A percentile compares a stretch with the other conserved stretches of the same genome.
Evolutionary conservation across 2,888 invertebrate genomes (phyloP).

Genomic region (Polyommatus iphigenia): DNA sequence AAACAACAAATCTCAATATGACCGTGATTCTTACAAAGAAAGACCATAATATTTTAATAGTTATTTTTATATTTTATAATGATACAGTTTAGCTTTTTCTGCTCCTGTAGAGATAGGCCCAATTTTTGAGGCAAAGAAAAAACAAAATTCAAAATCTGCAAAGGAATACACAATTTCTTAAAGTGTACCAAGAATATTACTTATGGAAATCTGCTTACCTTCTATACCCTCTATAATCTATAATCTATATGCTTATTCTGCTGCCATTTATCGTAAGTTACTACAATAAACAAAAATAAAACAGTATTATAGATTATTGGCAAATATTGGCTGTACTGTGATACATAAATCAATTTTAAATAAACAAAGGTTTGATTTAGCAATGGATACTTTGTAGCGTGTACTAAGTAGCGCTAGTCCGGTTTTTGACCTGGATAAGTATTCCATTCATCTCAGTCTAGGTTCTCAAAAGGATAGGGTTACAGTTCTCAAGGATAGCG

Average conservation of each 20-base stretch:
- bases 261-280: too few species aligned
- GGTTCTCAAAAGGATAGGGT: slow-evolving; percentile 23
- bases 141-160: too few species aligned
- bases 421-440: slow-evolving; percentile 14
- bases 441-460: slow-evolving; percentile 14
- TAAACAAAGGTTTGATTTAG: neutral
- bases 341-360: neutral
- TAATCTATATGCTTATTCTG: too few species aligned
- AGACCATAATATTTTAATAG: neutral
- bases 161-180: too few species aligned
- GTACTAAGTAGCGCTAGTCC: neutral
- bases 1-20: neutral
- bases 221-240: too few species aligned
- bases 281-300: neutral
- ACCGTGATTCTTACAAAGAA: neutral
- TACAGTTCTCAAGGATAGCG: slow-evolving; percentile 15
- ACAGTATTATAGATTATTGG: neutral
- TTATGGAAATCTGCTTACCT: too few species aligned
- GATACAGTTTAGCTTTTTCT: neutral
- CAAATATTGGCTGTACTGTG: neutral
- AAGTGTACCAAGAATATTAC: too few species aligned
- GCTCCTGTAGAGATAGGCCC: too few species aligned
- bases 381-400: neutral
- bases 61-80: neutral
- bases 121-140: too few species aligned